Percentiles rank a stretch among this genome's conserved stretches.
These are phyloP conservation scores for Onychomys arenicola DNA, from an alignment of 2,797 vertebrate genomes.

Conservation along the genomic window DNA sequence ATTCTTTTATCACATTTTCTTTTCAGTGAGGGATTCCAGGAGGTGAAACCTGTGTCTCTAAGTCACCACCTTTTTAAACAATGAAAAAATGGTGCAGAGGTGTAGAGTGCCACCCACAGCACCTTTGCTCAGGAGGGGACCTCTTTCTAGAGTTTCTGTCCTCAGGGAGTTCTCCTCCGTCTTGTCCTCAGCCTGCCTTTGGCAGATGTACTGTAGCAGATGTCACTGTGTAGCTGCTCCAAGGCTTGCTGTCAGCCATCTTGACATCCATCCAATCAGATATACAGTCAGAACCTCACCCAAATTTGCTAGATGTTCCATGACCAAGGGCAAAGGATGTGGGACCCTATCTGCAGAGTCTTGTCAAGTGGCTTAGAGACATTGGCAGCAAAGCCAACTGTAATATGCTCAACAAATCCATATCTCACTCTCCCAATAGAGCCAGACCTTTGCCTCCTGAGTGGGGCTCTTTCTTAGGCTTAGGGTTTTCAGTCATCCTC, in stretches of 20 bases:
- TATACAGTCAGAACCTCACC: background rate
- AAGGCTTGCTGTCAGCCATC: background rate
- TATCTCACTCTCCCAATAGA: background rate
- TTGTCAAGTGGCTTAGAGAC: background rate
- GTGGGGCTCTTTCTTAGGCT: background rate
- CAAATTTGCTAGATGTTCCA: background rate
- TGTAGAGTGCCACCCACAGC: background rate
- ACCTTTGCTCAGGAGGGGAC: background rate
- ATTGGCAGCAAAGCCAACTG: background rate
- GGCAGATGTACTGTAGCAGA: background rate
- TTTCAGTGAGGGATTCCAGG: constrained; percentile 39
- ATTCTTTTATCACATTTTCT: constrained; percentile 51
- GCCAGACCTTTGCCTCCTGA: background rate
- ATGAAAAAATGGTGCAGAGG: background rate
- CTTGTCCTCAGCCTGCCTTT: background rate
- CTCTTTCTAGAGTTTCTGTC: background rate
- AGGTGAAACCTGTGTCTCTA: background rate
- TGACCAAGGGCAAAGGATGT: background rate
- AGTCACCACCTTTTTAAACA: constrained; percentile 25
- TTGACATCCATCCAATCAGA: background rate
- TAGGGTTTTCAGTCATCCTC: background rate
- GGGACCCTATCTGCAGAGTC: background rate
- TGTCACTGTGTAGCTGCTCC: no score
- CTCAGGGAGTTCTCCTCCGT: background rate
- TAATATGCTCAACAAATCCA: accelerated